phyloP scores from a whole-genome alignment of 2,888 invertebrate genomes.

The Xestoiulus laeticollis region DNA sequence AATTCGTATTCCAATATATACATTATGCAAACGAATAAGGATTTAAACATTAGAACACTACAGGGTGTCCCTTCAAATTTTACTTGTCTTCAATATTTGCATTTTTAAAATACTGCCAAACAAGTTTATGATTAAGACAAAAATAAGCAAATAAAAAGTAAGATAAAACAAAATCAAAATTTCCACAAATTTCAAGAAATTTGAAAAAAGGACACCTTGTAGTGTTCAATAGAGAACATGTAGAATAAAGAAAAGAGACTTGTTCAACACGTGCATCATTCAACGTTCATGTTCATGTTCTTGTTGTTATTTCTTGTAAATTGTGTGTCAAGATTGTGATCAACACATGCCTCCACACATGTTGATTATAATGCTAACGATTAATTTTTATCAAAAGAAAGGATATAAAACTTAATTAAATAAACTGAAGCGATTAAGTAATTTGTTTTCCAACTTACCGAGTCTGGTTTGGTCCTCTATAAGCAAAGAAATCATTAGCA shows the following conservation, averaged over 20 bases:
- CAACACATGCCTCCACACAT: background rate
- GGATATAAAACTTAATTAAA: background rate
- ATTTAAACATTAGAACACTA: no score
- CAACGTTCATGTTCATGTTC: background rate
- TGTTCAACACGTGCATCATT: background rate
- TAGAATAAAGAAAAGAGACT: background rate
- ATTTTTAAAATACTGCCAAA: no score
- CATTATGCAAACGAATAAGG: no score
- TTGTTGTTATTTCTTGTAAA: background rate
- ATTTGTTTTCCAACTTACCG: conserved; percentile 50
- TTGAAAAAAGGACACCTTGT: no score
- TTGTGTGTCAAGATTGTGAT: background rate
- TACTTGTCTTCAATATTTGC: no score
- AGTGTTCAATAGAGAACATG: no score
- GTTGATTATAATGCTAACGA: background rate
- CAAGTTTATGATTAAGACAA: no score
- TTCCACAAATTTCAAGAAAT: no score
- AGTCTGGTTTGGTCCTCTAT: conserved; percentile 52
- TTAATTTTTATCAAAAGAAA: conserved; percentile 24
- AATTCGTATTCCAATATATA: no score
- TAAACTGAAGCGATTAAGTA: conserved; percentile 43
- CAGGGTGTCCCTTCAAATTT: no score
- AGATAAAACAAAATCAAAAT: no score
- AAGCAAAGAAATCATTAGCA: conserved; percentile 47
- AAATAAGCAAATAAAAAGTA: no score